phyloP scores from a whole-genome alignment of 2,797 vertebrate species.

The Gallinago nigripennis region DNA sequence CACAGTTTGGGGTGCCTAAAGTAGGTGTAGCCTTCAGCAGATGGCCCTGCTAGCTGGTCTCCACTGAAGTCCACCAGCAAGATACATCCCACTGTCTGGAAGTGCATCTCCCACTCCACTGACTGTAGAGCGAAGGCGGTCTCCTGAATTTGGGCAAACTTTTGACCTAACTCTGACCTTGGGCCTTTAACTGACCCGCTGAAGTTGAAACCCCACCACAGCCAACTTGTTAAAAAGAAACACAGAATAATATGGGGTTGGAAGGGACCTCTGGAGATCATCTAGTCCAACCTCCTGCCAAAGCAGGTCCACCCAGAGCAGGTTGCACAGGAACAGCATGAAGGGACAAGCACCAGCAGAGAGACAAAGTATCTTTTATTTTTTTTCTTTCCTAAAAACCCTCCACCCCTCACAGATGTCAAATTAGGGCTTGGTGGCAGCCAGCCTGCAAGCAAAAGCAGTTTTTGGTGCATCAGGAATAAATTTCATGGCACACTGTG shows the following conservation, averaged over 20 bases:
- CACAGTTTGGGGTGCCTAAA: background rate
- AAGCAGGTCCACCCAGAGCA: too few species aligned
- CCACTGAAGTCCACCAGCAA: background rate
- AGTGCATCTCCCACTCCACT: background rate
- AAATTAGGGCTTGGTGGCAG: background rate
- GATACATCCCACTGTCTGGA: background rate
- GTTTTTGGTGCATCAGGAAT: background rate
- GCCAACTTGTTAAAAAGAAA: background rate
- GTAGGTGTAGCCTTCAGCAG: background rate
- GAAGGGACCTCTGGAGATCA: too few species aligned
- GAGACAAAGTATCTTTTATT: background rate
- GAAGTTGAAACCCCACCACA: background rate
- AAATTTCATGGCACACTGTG: background rate
- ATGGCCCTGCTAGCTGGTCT: background rate
- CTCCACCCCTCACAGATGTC: background rate
- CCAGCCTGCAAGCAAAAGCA: rapidly evolving
- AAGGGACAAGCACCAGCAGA: background rate
- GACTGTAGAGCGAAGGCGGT: background rate
- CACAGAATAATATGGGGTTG: too few species aligned
- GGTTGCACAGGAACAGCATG: background rate
- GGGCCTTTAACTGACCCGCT: background rate
- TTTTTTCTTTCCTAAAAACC: background rate
- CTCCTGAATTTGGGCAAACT: background rate
- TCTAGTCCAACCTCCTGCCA: too few species aligned
- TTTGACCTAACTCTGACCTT: background rate